phyloP scores from a whole-genome alignment of 2,888 invertebrate species.

The Erebia epiphron region DNA sequence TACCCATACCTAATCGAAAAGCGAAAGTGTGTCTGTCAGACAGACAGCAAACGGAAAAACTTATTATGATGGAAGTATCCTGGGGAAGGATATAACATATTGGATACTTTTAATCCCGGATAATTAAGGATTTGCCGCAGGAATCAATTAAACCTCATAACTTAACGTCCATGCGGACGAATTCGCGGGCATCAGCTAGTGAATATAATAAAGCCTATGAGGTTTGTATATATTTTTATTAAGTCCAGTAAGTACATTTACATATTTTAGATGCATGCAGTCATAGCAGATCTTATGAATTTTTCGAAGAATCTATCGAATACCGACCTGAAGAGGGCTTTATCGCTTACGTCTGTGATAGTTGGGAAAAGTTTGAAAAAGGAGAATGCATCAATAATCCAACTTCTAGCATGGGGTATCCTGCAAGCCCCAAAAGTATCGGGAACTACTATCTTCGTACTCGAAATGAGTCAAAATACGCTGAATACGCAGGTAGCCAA shows the following conservation, averaged over 20 bases:
- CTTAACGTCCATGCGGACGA: no score
- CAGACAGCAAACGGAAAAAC: no score
- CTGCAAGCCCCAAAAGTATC: constrained; percentile 49
- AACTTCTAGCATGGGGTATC: constrained; percentile 81
- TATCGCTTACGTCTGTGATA: constrained; percentile 80
- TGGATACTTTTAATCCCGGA: no score
- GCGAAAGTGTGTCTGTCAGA: no score
- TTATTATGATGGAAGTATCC: no score
- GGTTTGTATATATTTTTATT: not conserved
- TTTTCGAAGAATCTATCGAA: constrained; percentile 86
- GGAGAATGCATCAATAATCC: constrained; percentile 64
- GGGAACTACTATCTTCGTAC: constrained; percentile 86
- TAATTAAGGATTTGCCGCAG: no score
- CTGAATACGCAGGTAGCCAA: not conserved
- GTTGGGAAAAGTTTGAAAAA: constrained; percentile 71
- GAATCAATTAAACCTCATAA: no score
- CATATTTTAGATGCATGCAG: constrained; percentile 85
- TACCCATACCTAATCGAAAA: no score
- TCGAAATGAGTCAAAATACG: constrained; percentile 76
- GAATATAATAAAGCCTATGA: no score
- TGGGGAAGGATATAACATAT: no score
- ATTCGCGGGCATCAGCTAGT: no score
- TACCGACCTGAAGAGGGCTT: constrained; percentile 71
- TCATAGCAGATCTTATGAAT: constrained; percentile 85
- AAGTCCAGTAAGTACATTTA: not conserved